These are phyloP conservation scores for Gastrophysa polygoni DNA, from an alignment of 2,888 invertebrate genomes.

Conservation along the genomic window DNA sequence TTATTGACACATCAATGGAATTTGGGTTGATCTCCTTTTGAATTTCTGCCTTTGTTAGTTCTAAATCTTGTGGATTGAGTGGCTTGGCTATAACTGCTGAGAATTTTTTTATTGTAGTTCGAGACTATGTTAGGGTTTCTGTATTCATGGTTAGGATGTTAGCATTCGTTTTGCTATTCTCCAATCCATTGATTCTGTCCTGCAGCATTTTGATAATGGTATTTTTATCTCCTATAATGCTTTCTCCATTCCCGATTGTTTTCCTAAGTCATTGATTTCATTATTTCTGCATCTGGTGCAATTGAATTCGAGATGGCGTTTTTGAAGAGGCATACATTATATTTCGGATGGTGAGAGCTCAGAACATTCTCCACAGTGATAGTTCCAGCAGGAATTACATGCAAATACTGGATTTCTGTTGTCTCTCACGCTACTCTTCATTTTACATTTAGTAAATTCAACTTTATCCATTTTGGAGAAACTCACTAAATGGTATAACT, in stretches of 20 bases:
- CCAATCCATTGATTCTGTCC: background rate
- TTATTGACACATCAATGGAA: background rate
- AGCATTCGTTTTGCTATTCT: background rate
- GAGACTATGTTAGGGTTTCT: background rate
- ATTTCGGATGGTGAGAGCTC: no score
- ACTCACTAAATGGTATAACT: no score
- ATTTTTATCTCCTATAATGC: background rate
- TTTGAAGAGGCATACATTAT: no score
- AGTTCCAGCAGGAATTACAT: no score
- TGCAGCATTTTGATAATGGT: background rate
- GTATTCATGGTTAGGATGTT: background rate
- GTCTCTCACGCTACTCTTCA: no score
- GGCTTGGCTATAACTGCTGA: constrained; percentile 4
- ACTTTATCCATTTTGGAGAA: no score
- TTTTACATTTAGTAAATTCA: no score
- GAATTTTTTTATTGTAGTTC: constrained; percentile 4
- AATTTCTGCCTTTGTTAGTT: background rate
- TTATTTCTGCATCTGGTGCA: constrained; percentile 1
- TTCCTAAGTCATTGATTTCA: background rate
- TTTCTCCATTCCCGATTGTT: background rate
- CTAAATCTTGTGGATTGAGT: background rate
- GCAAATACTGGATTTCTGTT: no score
- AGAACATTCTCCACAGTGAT: no score
- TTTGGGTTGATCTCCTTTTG: background rate
- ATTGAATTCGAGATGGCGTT: no score